phyloP scores from a whole-genome alignment of 2,113 vertebrate genomes.

The Python bivittatus region DNA sequence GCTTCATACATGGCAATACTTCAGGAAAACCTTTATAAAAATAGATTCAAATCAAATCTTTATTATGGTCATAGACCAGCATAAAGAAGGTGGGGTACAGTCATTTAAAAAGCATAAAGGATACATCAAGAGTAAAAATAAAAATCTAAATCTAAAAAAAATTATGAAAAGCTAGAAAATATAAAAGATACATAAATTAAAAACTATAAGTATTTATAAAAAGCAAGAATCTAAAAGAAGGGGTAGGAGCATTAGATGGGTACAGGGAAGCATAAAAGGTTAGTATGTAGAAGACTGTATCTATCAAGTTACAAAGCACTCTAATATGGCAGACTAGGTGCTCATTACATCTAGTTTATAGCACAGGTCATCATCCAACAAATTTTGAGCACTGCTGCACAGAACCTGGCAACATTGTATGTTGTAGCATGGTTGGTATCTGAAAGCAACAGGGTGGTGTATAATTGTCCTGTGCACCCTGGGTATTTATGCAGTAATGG shows the following conservation, averaged over 20 bases:
- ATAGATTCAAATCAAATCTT: not conserved
- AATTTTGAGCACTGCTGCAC: too few species aligned
- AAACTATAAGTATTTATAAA: not conserved
- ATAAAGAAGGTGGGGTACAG: not conserved
- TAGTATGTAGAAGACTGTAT: not conserved
- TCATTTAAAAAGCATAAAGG: not conserved
- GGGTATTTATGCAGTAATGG: too few species aligned
- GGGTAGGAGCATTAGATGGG: not conserved
- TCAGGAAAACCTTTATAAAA: slow-evolving; percentile 45
- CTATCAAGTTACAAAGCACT: not conserved
- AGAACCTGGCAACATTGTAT: too few species aligned
- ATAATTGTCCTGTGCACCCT: too few species aligned
- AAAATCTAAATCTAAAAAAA: not conserved
- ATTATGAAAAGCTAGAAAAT: not conserved
- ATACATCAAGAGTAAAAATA: not conserved
- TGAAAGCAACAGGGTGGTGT: too few species aligned
- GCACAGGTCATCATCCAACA: too few species aligned
- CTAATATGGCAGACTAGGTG: not conserved
- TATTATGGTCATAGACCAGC: not conserved
- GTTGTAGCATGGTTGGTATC: too few species aligned
- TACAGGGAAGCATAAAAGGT: not conserved
- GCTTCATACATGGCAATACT: slow-evolving; percentile 56
- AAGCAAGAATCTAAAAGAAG: not conserved
- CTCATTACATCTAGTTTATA: too few species aligned
- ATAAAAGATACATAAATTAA: not conserved